Percentiles rank a stretch among this genome's conserved stretches.
Evolutionary conservation across 2,888 invertebrate species (phyloP).

Genomic region (Cosmia pyralina): DNA sequence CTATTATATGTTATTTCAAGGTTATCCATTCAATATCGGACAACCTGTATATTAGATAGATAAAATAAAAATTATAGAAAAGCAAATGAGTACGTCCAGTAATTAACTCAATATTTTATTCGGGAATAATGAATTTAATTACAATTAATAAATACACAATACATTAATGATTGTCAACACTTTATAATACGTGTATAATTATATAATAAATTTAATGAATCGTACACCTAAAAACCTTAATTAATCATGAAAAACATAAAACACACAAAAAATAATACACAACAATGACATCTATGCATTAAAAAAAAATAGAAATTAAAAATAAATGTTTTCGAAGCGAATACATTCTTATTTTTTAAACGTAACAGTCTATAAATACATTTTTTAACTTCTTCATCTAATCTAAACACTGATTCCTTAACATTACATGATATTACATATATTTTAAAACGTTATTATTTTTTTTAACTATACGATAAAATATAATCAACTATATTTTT

Average conservation of each 20-base stretch:
- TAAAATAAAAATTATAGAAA: neutral
- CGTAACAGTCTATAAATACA: constrained; percentile 81
- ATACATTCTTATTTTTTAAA: constrained; percentile 67
- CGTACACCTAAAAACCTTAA: constrained; percentile 66
- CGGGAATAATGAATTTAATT: constrained; percentile 86
- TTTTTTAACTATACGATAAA: constrained; percentile 84
- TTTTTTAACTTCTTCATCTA: constrained; percentile 78
- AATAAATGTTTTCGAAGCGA: constrained; percentile 58
- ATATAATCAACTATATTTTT: constrained; percentile 87
- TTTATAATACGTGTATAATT: constrained; percentile 81
- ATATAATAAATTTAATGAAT: constrained; percentile 73
- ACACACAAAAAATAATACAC: constrained; percentile 41
- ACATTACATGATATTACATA: constrained; percentile 84
- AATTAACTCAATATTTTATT: constrained; percentile 88
- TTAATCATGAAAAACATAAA: constrained; percentile 51
- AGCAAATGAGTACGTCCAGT: constrained; percentile 23
- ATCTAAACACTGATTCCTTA: constrained; percentile 87
- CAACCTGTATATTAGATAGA: too few relatives aligned
- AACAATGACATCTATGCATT: constrained; percentile 59
- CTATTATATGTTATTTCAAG: too few relatives aligned
- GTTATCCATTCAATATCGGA: too few relatives aligned
- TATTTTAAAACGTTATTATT: constrained; percentile 82
- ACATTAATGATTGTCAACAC: constrained; percentile 84
- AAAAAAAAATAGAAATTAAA: constrained; percentile 34
- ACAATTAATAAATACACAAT: constrained; percentile 85